Conservation (phyloP, 2,797 vertebrate species). For the Emydoidea blandingii region DNA sequence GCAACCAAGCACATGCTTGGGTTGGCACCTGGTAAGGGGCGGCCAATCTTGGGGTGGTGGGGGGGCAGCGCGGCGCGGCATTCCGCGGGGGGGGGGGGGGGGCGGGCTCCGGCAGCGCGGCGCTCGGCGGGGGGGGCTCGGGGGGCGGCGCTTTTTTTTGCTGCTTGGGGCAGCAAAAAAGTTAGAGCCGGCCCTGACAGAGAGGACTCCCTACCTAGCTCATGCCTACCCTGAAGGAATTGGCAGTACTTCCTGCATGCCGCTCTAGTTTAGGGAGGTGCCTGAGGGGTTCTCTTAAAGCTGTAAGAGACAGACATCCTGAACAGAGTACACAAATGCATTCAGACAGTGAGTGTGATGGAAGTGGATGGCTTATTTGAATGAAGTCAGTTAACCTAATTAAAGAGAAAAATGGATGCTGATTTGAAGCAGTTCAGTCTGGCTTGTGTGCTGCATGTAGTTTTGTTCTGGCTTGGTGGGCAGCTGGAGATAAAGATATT, state of each 20-base stretch:
- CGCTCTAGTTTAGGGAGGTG: rapidly evolving
- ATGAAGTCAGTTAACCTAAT: not conserved
- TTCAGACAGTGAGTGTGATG: rapidly evolving
- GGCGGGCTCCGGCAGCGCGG: too few relatives aligned
- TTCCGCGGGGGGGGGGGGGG: too few relatives aligned
- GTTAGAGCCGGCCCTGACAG: not conserved
- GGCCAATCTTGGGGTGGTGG: too few relatives aligned
- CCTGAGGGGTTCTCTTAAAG: not conserved
- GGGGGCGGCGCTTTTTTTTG: too few relatives aligned
- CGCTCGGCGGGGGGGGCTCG: too few relatives aligned
- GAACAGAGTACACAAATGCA: not conserved
- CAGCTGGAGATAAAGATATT: not conserved
- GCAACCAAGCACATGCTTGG: too few relatives aligned
- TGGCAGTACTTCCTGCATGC: not conserved
- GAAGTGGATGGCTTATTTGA: not conserved
- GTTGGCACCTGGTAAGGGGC: too few relatives aligned
- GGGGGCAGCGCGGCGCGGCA: too few relatives aligned
- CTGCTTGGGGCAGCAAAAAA: too few relatives aligned
- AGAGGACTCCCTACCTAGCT: not conserved
- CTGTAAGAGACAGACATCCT: not conserved
- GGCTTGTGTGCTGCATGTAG: not conserved
- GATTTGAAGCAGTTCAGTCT: not conserved
- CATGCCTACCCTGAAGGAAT: not conserved
- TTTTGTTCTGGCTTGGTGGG: not conserved
- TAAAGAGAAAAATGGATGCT: not conserved